Percentiles rank a stretch among this genome's conserved stretches.
phyloP scores from a whole-genome alignment of 2,113 vertebrate species.

The Cynopterus brachyotis region DNA sequence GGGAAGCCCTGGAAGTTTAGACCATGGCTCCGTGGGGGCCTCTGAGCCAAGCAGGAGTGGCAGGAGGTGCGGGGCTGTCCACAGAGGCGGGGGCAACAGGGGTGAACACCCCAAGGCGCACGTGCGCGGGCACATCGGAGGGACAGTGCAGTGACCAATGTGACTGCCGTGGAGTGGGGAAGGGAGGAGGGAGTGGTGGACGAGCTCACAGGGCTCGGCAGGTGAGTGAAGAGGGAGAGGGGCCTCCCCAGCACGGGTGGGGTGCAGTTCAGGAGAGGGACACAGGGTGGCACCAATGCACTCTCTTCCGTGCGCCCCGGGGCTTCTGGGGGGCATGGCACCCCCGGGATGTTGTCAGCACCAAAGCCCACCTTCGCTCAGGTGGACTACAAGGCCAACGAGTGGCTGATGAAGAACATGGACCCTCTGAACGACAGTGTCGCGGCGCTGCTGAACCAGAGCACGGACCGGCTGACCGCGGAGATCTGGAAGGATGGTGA shows the following conservation, averaged over 20 bases:
- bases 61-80: too few species aligned
- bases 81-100: rapidly evolving
- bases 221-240: background rate
- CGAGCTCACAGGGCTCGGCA: rapidly evolving
- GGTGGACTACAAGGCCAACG: slow-evolving; percentile 93
- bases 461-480: slow-evolving; percentile 90
- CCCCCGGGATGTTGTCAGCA: background rate
- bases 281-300: background rate
- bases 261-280: background rate
- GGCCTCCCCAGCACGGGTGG: rapidly evolving
- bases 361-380: slow-evolving; percentile 35
- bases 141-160: background rate
- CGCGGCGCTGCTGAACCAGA: slow-evolving; percentile 92
- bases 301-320: rapidly evolving
- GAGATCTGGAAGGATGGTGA: slow-evolving; percentile 97
- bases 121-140: background rate
- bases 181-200: background rate
- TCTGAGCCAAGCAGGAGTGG: background rate
- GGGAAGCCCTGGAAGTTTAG: background rate
- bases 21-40: background rate
- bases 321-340: too few species aligned
- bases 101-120: background rate
- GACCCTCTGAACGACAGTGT: slow-evolving; percentile 94
- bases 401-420: slow-evolving; percentile 96
- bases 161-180: background rate